Conservation (phyloP, 1,140 invertebrate species). For the Tyrophagus putrescentiae region DNA sequence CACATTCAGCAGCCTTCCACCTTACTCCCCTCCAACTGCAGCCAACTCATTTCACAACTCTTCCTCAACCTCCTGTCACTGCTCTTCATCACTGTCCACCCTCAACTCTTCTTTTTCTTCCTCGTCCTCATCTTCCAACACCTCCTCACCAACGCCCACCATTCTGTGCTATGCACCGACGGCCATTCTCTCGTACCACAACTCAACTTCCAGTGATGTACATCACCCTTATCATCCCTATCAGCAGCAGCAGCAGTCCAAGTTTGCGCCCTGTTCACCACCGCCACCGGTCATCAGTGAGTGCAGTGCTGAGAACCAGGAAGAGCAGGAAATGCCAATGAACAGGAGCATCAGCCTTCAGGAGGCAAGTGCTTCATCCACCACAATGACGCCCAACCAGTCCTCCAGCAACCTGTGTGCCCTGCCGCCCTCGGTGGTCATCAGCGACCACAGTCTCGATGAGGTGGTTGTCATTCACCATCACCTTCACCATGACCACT, state of each 20-base stretch:
- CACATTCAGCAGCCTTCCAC: background rate
- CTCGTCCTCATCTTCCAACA: background rate
- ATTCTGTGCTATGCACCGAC: background rate
- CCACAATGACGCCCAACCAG: too few relatives aligned
- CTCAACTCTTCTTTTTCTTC: background rate
- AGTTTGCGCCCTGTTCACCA: background rate
- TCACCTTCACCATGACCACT: background rate
- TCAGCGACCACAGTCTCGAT: slow-evolving; percentile 1
- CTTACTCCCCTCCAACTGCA: background rate
- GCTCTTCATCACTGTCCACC: background rate
- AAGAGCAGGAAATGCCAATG: background rate
- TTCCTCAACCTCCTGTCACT: background rate
- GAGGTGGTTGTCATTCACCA: slow-evolving; percentile 1
- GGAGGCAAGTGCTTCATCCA: background rate
- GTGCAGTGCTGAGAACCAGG: background rate
- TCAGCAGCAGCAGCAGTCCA: background rate
- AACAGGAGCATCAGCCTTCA: background rate
- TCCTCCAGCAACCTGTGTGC: too few relatives aligned
- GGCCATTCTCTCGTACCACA: background rate
- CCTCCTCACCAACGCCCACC: background rate
- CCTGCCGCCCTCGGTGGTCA: slow-evolving; percentile 1
- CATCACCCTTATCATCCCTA: background rate
- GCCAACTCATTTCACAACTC: background rate
- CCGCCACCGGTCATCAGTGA: background rate
- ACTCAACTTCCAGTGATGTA: background rate